Conservation (phyloP, 2,888 invertebrate genomes). For the Acanthopleura granulata region DNA sequence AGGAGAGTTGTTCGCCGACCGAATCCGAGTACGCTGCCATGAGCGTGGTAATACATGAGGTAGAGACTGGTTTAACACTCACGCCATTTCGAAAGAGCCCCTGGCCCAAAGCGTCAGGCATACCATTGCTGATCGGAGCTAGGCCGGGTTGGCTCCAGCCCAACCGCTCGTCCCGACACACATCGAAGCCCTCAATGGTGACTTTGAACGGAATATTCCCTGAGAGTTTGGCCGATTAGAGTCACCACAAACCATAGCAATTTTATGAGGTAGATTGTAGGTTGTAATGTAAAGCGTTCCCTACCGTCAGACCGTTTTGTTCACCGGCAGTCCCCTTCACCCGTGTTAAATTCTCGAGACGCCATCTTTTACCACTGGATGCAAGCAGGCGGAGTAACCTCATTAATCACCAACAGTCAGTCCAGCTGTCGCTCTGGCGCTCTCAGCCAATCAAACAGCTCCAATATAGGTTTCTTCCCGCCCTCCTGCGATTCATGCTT, state of each 20-base stretch:
- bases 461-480: background rate
- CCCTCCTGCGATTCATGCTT: background rate
- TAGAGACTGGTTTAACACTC: conserved; percentile 1
- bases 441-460: conserved; percentile 19
- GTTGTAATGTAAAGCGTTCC: conserved; percentile 12
- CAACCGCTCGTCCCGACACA: background rate
- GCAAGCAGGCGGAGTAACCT: conserved; percentile 31
- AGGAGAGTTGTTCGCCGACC: conserved; percentile 57
- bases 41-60: conserved; percentile 30
- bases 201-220: conserved; percentile 4
- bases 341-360: conserved; percentile 25
- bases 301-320: background rate
- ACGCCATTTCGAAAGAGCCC: conserved; percentile 3
- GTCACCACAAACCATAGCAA: conserved; percentile 20
- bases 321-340: conserved; percentile 5
- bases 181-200: conserved; percentile 18
- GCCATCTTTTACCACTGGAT: conserved; percentile 31
- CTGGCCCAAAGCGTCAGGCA: background rate
- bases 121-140: conserved; percentile 1
- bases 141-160: background rate
- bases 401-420: conserved; percentile 27
- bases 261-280: conserved; percentile 49
- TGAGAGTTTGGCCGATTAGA: conserved; percentile 12
- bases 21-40: conserved; percentile 55
- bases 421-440: conserved; percentile 23